Evolutionary conservation across 2,888 invertebrate genomes (phyloP).

Genomic region (Nomada hirtipes): DNA sequence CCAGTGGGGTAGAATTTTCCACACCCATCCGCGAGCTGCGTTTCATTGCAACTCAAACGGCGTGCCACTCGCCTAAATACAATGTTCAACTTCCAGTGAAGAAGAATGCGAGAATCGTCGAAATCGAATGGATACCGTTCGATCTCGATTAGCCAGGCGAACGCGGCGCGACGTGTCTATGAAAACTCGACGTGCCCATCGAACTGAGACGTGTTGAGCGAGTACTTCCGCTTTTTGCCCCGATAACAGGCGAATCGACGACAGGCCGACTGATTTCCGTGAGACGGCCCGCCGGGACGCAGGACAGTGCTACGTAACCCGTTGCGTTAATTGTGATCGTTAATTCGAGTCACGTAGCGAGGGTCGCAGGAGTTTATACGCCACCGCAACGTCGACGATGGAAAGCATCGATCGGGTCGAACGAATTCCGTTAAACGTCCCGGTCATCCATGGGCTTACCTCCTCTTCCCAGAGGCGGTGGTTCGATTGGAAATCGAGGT

Average conservation of each 20-base stretch:
- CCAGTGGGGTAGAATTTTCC: too few species aligned
- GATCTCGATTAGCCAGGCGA: slow-evolving; percentile 34
- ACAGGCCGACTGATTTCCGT: slow-evolving; percentile 56
- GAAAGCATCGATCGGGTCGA: slow-evolving; percentile 70
- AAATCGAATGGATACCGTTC: not conserved
- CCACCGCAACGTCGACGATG: slow-evolving; percentile 63
- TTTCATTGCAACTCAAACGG: too few species aligned
- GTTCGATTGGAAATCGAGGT: slow-evolving; percentile 58
- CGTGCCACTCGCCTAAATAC: not conserved
- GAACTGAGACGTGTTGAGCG: slow-evolving; percentile 2
- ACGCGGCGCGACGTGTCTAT: slow-evolving; percentile 16
- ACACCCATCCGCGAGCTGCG: too few species aligned
- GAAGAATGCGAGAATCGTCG: not conserved
- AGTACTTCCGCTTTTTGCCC: slow-evolving; percentile 46
- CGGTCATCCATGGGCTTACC: slow-evolving; percentile 66
- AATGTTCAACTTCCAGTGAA: not conserved
- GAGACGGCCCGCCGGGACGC: slow-evolving; percentile 29
- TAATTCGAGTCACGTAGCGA: slow-evolving; percentile 77
- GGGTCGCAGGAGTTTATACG: slow-evolving; percentile 70
- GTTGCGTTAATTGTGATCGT: slow-evolving; percentile 77
- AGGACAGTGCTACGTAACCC: slow-evolving; percentile 39
- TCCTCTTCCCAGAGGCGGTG: slow-evolving; percentile 51
- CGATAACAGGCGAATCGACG: slow-evolving; percentile 49
- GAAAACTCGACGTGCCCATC: slow-evolving; percentile 48
- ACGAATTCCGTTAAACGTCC: slow-evolving; percentile 58